These are phyloP conservation scores for Temnothorax rugatulus DNA, from an alignment of 2,888 invertebrate genomes.

Conservation along the genomic window DNA sequence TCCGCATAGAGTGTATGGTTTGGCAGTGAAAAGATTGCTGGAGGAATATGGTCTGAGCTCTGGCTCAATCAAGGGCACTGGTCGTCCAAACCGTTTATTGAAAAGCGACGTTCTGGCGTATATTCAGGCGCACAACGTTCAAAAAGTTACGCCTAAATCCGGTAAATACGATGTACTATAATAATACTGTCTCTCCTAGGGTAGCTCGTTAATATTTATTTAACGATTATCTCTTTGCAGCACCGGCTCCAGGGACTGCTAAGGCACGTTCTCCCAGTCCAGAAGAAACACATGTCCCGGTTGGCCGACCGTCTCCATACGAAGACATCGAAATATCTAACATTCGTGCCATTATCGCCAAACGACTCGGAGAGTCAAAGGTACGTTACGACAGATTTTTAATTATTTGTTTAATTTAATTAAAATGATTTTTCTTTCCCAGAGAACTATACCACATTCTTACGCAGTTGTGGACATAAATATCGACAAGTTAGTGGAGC, in stretches of 20 bases:
- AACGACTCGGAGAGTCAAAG: constrained; percentile 89
- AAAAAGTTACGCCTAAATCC: constrained; percentile 82
- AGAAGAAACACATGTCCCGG: constrained; percentile 19
- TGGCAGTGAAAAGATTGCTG: constrained; percentile 89
- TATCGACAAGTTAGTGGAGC: constrained; percentile 86
- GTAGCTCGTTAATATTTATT: background rate
- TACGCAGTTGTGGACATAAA: constrained; percentile 88
- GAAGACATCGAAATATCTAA: constrained; percentile 88
- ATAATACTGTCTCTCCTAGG: background rate
- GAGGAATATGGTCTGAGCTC: constrained; percentile 88
- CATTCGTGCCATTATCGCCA: constrained; percentile 89
- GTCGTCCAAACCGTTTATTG: constrained; percentile 88
- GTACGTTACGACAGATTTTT: constrained; percentile 75
- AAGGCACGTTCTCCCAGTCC: constrained; percentile 3
- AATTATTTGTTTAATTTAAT: constrained; percentile 17
- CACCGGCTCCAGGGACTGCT: constrained; percentile 36
- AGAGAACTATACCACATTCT: constrained; percentile 90
- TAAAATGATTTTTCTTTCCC: constrained; percentile 72
- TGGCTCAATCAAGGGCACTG: constrained; percentile 87
- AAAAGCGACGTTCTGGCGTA: constrained; percentile 88
- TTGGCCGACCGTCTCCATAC: constrained; percentile 81
- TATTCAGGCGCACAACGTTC: constrained; percentile 86
- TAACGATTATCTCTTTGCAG: constrained; percentile 41
- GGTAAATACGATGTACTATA: constrained; percentile 70
- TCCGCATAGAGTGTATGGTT: constrained; percentile 86